Conservation (phyloP, 2,113 vertebrate species). For the Chloebia gouldiae region DNA sequence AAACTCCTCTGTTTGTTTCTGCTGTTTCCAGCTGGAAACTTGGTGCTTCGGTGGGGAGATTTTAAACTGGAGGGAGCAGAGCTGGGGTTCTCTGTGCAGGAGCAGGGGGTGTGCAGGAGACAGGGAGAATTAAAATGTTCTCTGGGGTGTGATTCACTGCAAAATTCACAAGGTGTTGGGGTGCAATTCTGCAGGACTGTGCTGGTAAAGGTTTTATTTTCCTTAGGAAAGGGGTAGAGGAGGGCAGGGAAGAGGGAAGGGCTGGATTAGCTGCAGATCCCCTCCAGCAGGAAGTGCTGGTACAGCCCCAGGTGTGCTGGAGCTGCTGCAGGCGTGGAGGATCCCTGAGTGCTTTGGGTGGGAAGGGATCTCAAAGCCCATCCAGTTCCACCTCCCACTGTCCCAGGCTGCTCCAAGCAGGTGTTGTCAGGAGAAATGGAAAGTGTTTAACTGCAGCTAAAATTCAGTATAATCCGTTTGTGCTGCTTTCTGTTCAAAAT, state of each 20-base stretch:
- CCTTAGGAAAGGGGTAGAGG: neutral
- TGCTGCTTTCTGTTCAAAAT: neutral
- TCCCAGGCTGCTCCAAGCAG: neutral
- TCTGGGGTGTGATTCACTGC: neutral
- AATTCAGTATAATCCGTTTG: neutral
- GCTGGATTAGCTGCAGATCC: neutral
- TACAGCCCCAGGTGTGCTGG: fast-evolving
- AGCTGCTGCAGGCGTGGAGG: neutral
- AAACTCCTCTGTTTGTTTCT: neutral
- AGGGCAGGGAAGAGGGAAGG: neutral
- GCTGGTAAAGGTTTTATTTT: neutral
- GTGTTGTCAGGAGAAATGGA: neutral
- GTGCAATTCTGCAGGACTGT: neutral
- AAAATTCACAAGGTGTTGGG: neutral
- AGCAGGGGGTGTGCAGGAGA: fast-evolving
- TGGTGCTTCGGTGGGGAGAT: neutral
- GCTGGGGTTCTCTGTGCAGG: neutral
- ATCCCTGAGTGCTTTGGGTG: neutral
- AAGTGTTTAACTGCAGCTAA: neutral
- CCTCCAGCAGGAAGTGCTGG: neutral
- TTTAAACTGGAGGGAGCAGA: neutral
- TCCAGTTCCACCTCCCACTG: fast-evolving
- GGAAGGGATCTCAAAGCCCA: fast-evolving
- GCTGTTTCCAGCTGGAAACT: neutral
- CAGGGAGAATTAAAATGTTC: fast-evolving